Conservation (phyloP, 2,797 vertebrate species). For the Moxostoma hubbsi region DNA sequence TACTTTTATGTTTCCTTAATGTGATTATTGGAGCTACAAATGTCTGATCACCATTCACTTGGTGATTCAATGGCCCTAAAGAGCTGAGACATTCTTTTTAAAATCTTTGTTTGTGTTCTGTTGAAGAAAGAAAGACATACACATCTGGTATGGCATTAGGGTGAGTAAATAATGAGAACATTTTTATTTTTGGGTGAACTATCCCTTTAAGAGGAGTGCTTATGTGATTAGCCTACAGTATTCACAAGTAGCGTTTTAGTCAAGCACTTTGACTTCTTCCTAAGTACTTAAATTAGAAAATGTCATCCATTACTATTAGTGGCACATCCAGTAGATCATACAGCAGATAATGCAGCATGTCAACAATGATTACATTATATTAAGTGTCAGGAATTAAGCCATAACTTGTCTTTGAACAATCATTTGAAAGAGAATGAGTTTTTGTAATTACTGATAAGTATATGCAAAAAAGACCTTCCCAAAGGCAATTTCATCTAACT, state of each 20-base stretch:
- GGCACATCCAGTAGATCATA: not conserved
- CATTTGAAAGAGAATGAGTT: not conserved
- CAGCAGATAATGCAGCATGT: conserved; percentile 20
- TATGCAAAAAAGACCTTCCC: conserved; percentile 9
- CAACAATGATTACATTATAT: conserved; percentile 30
- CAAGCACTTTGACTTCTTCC: not conserved
- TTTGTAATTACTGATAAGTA: conserved; percentile 22
- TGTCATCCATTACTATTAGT: not conserved
- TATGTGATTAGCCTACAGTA: not conserved
- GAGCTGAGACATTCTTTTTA: too few relatives aligned
- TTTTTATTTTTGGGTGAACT: too few relatives aligned
- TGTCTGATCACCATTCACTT: too few relatives aligned
- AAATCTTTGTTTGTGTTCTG: too few relatives aligned
- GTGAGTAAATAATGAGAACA: too few relatives aligned
- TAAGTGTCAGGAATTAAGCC: conserved; percentile 25
- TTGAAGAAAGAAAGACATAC: too few relatives aligned
- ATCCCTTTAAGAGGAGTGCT: not conserved
- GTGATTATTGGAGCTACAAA: too few relatives aligned
- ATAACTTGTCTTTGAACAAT: conserved; percentile 15
- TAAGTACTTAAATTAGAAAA: conserved; percentile 7
- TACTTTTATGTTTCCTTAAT: too few relatives aligned
- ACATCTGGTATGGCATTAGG: too few relatives aligned
- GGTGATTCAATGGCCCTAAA: too few relatives aligned
- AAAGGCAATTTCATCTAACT: conserved; percentile 21
- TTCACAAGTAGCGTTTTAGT: not conserved